These are phyloP conservation scores for Glyptemys insculpta DNA, from an alignment of 2,797 vertebrate species.

Conservation along the genomic window DNA sequence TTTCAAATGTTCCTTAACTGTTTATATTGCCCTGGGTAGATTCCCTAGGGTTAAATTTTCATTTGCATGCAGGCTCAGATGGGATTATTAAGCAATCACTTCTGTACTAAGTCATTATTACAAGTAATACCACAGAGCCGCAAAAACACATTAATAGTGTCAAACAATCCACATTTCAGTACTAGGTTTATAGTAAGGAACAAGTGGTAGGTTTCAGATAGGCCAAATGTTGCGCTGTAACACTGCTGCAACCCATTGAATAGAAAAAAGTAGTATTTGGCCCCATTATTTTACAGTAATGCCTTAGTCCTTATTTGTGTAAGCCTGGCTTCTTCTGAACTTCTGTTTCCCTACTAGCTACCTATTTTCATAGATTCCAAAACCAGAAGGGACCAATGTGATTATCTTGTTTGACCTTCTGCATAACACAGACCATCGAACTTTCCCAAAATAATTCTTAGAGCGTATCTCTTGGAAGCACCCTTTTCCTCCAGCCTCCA, in stretches of 20 bases:
- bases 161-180: conserved; percentile 51
- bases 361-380: not conserved
- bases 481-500: conserved; percentile 15
- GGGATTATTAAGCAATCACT: conserved; percentile 76
- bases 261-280: not conserved
- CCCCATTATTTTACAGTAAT: not conserved
- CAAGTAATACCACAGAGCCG: conserved; percentile 69
- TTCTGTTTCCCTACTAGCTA: not conserved
- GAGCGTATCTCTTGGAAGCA: not conserved
- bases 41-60: conserved; percentile 66
- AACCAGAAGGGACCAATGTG: not conserved
- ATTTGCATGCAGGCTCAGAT: conserved; percentile 74
- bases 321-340: not conserved
- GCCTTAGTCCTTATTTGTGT: not conserved
- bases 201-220: conserved; percentile 40
- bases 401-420: not conserved
- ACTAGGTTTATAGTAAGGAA: conserved; percentile 46
- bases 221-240: conserved; percentile 12
- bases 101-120: conserved; percentile 69
- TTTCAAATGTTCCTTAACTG: conserved; percentile 69
- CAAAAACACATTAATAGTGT: conserved; percentile 70
- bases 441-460: not conserved
- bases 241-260: not conserved
- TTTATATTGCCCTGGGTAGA: conserved; percentile 67
- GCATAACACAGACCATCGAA: not conserved